phyloP scores from a whole-genome alignment of 2,113 vertebrate genomes.

The Dromiciops gliroides region DNA sequence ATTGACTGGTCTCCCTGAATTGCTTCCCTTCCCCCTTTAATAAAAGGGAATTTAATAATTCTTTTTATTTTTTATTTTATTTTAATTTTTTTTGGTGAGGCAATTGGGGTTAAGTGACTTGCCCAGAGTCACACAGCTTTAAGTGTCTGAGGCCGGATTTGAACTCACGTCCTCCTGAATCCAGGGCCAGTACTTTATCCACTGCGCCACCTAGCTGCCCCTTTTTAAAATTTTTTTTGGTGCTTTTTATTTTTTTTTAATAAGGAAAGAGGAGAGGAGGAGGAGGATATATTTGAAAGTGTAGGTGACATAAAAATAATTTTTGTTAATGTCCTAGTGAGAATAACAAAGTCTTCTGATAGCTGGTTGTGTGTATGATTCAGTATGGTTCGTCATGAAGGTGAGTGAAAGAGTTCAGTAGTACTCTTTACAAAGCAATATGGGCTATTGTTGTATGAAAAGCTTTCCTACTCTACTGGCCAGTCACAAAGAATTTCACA shows the following conservation, averaged over 20 bases:
- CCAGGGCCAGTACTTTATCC: no score
- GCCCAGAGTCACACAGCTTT: no score
- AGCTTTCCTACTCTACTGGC: background rate
- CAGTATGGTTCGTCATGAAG: background rate
- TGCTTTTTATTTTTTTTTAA: background rate
- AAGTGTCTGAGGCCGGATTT: no score
- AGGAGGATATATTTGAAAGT: background rate
- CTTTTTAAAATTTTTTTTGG: no score
- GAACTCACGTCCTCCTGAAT: no score
- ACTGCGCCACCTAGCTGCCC: no score
- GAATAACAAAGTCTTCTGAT: background rate
- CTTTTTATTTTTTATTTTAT: no score
- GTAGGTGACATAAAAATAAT: background rate
- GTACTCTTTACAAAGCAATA: background rate
- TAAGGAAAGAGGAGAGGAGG: background rate
- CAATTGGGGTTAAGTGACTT: no score
- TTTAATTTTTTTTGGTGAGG: no score
- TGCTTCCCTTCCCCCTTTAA: background rate
- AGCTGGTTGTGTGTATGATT: background rate
- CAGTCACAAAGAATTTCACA: background rate
- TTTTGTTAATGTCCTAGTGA: background rate
- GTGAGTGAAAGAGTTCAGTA: background rate
- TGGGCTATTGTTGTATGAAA: background rate
- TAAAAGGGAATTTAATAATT: no score
- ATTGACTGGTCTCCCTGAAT: background rate